Conservation (phyloP, 1,140 invertebrate genomes). For the Drosophila serrata region DNA sequence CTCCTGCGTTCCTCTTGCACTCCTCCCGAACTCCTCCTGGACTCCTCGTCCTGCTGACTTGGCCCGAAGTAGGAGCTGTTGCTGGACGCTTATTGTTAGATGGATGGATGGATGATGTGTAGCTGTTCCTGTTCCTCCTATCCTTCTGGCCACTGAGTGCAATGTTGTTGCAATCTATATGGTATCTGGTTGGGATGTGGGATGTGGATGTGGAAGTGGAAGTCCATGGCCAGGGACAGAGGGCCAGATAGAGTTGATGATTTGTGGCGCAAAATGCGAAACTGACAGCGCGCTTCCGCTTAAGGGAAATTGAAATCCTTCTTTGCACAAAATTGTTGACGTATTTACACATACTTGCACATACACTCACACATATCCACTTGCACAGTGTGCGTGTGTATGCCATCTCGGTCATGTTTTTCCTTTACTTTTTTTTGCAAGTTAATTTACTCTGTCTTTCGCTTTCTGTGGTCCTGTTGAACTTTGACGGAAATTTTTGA, state of each 20-base stretch:
- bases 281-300: slow-evolving; percentile 79
- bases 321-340: slow-evolving; percentile 81
- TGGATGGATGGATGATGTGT: slow-evolving; percentile 81
- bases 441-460: slow-evolving; percentile 12
- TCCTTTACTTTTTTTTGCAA: slow-evolving; percentile 1
- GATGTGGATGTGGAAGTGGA: slow-evolving; percentile 6
- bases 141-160: slow-evolving; percentile 18
- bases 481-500: slow-evolving; percentile 8
- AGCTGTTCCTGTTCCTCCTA: slow-evolving; percentile 44
- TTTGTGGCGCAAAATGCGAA: slow-evolving; percentile 80
- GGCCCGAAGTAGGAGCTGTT: slow-evolving; percentile 46
- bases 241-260: slow-evolving; percentile 79
- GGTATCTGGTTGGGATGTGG: slow-evolving; percentile 20
- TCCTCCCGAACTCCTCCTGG: not conserved
- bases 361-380: not conserved
- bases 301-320: slow-evolving; percentile 83
- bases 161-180: slow-evolving; percentile 76
- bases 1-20: slow-evolving; percentile 8
- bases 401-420: slow-evolving; percentile 22
- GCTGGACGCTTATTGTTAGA: slow-evolving; percentile 81
- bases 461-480: slow-evolving; percentile 5
- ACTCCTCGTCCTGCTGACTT: slow-evolving; percentile 31
- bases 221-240: slow-evolving; percentile 29
- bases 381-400: slow-evolving; percentile 41
- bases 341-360: slow-evolving; percentile 67